These are phyloP conservation scores for Hyposoter dolosus DNA, from an alignment of 2,888 invertebrate species.

Conservation along the genomic window DNA sequence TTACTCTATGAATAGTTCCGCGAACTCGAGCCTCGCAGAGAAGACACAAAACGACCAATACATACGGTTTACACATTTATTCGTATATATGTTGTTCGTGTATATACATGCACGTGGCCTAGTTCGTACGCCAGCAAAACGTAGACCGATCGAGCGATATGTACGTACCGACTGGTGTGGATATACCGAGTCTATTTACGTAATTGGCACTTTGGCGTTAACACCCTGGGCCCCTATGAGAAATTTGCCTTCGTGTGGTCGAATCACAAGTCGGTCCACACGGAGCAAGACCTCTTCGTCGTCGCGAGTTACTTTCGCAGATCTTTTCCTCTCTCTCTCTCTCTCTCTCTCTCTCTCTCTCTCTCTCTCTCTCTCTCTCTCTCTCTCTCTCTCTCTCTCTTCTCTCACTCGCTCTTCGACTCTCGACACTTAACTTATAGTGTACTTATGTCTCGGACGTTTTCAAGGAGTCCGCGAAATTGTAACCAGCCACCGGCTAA, in stretches of 20 bases:
- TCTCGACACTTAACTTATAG: conserved; percentile 20
- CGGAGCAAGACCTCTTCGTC: conserved; percentile 25
- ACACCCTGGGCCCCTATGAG: conserved; percentile 62
- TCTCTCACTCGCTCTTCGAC: not conserved
- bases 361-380: not conserved
- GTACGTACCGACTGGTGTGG: conserved; percentile 56
- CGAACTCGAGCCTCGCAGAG: not conserved
- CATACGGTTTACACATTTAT: not conserved
- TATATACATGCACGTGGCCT: conserved; percentile 1
- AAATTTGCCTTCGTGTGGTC: conserved; percentile 66
- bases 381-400: conserved; percentile 26
- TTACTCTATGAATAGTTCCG: not conserved
- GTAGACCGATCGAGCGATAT: conserved; percentile 65
- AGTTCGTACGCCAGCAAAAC: conserved; percentile 46
- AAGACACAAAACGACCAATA: conserved; percentile 16
- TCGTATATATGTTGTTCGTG: not conserved
- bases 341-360: too few relatives aligned
- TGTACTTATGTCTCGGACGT: conserved; percentile 27
- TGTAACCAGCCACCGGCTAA: conserved; percentile 14
- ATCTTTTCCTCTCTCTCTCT: conserved; percentile 35
- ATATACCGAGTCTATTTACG: conserved; percentile 67
- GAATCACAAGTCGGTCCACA: conserved; percentile 32
- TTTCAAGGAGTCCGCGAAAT: conserved; percentile 54
- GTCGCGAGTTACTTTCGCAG: conserved; percentile 6
- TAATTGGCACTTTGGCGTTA: conserved; percentile 69